These are phyloP conservation scores for Catonia carolina DNA, from an alignment of 2,888 invertebrate genomes.

Conservation along the genomic window DNA sequence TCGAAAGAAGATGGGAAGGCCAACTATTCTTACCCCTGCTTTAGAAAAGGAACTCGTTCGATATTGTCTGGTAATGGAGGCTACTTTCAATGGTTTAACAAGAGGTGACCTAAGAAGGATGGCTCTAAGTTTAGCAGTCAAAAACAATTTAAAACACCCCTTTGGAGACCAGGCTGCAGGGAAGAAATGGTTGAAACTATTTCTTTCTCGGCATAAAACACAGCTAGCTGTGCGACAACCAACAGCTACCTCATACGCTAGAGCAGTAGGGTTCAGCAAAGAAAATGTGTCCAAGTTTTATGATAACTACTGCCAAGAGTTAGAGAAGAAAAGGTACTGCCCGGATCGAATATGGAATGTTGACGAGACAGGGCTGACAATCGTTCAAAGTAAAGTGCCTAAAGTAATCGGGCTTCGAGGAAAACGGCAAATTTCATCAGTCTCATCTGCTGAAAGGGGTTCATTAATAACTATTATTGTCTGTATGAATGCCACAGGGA, in stretches of 20 bases:
- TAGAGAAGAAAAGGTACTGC: constrained; percentile 31
- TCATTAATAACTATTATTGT: constrained; percentile 35
- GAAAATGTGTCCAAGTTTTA: constrained; percentile 22
- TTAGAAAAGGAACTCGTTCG: constrained; percentile 20
- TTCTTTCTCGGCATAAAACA: constrained; percentile 25
- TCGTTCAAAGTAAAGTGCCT: no score
- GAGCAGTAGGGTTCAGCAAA: constrained; percentile 24
- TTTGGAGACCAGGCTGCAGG: no score
- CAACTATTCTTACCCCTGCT: neutral
- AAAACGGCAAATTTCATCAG: constrained; percentile 37
- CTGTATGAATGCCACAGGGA: constrained; percentile 37
- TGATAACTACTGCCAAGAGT: constrained; percentile 4
- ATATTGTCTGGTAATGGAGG: no score
- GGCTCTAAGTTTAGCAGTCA: no score
- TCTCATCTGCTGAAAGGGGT: constrained; percentile 39
- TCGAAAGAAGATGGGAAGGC: constrained; percentile 5
- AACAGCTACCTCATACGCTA: constrained; percentile 17
- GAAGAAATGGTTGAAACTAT: constrained; percentile 24
- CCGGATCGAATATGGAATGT: constrained; percentile 38
- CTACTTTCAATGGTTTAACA: no score
- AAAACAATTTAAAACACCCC: no score
- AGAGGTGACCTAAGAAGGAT: no score
- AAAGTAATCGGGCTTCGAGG: constrained; percentile 37
- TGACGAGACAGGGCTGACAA: constrained; percentile 40
- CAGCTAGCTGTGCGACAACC: constrained; percentile 26